Evolutionary conservation across 2,888 invertebrate genomes (phyloP).

Genomic region (Prostheceraeus crozeri): DNA sequence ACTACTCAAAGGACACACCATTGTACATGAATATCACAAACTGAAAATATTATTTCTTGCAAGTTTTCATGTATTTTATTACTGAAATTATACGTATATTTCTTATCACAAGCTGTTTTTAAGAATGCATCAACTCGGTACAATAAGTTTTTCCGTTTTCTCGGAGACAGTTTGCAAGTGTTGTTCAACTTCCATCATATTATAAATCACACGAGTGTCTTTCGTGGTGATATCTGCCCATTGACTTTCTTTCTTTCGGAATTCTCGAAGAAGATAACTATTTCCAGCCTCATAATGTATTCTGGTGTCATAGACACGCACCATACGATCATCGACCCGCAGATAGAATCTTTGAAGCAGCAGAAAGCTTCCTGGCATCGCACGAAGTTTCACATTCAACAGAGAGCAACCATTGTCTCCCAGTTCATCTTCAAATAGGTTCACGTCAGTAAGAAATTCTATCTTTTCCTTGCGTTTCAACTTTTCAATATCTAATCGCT

Average conservation of each 20-base stretch:
- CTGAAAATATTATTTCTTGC: too few relatives aligned
- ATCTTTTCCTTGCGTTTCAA: slow-evolving; percentile 82
- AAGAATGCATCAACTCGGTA: too few relatives aligned
- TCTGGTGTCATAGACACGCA: slow-evolving; percentile 34
- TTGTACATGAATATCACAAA: too few relatives aligned
- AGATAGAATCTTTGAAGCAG: slow-evolving; percentile 80
- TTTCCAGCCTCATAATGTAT: slow-evolving; percentile 32
- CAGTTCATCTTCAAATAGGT: slow-evolving; percentile 91
- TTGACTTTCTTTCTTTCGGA: slow-evolving; percentile 2
- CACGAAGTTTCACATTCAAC: slow-evolving; percentile 83
- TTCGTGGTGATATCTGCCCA: slow-evolving; percentile 43
- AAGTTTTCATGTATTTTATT: too few relatives aligned
- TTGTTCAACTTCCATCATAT: too few relatives aligned
- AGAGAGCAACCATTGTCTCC: slow-evolving; percentile 93
- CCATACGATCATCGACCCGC: slow-evolving; percentile 82
- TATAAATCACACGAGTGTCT: too few relatives aligned
- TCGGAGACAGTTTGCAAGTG: too few relatives aligned
- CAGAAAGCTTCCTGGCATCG: slow-evolving; percentile 89
- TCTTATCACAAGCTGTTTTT: too few relatives aligned
- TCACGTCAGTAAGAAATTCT: slow-evolving; percentile 81
- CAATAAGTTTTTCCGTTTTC: too few relatives aligned
- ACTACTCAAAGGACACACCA: too few relatives aligned
- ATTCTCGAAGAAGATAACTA: slow-evolving; percentile 22
- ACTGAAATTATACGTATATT: too few relatives aligned
- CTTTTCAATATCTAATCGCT: slow-evolving; percentile 75